Evolutionary conservation across 2,113 vertebrate species (phyloP).

Genomic region (Cephalophus harveyi): DNA sequence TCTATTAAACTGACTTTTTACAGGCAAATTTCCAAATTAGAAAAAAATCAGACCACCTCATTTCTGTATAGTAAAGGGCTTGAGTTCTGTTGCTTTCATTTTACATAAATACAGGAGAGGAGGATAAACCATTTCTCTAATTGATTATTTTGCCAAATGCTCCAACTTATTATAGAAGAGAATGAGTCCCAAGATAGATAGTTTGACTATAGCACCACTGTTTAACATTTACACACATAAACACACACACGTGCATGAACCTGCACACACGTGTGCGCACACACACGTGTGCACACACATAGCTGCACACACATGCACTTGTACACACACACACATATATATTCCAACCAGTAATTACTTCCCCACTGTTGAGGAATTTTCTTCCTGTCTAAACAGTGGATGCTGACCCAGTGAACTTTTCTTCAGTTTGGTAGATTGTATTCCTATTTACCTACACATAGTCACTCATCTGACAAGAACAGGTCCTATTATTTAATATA

Average conservation of each 20-base stretch:
- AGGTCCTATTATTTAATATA: slow-evolving; percentile 47
- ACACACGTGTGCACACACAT: not conserved
- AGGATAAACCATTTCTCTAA: slow-evolving; percentile 21
- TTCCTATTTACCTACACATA: not conserved
- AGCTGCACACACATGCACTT: fast-evolving
- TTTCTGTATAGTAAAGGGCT: not conserved
- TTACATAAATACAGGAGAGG: not conserved
- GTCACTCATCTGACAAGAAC: not conserved
- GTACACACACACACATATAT: not conserved
- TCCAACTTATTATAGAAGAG: not conserved
- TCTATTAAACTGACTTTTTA: not conserved
- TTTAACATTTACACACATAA: not conserved
- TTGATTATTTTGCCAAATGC: not conserved
- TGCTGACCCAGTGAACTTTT: slow-evolving; percentile 22
- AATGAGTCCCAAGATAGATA: slow-evolving; percentile 24
- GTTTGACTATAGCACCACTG: not conserved
- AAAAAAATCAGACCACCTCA: not conserved
- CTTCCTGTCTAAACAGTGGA: not conserved
- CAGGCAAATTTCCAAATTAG: not conserved
- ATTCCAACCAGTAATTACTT: not conserved
- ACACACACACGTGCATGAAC: not conserved
- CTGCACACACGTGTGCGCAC: not conserved
- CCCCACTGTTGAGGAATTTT: not conserved
- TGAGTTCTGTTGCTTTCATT: slow-evolving; percentile 24
- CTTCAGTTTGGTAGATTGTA: not conserved